Percentiles rank a stretch among this genome's conserved stretches.
Conservation (phyloP, 1,140 invertebrate species). For the Globodera ellingtonae region DNA sequence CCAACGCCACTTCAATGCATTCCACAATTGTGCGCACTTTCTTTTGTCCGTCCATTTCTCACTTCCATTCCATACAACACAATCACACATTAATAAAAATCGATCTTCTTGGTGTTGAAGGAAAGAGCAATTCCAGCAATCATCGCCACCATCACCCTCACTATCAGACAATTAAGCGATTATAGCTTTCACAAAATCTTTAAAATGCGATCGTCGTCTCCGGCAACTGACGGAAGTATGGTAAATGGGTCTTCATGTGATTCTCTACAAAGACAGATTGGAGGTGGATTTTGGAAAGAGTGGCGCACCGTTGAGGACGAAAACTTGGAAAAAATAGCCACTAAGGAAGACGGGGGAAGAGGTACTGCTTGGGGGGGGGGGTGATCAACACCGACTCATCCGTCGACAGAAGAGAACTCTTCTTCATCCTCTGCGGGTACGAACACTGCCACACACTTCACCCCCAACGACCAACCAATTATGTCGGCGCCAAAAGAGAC, state of each 20-base stretch:
- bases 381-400: background rate
- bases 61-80: background rate
- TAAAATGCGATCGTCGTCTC: background rate
- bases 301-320: conserved; percentile 3
- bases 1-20: background rate
- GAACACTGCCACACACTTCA: background rate
- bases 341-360: background rate
- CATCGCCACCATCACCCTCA: background rate
- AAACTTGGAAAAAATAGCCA: background rate
- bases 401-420: background rate
- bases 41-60: background rate
- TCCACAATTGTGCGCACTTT: background rate
- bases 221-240: background rate
- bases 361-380: background rate
- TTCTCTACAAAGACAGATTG: background rate
- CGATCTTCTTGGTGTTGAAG: too few species aligned
- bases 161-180: background rate
- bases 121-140: too few species aligned
- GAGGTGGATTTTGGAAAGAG: background rate
- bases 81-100: background rate
- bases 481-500: background rate
- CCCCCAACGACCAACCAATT: background rate
- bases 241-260: background rate
- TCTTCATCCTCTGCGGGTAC: background rate
- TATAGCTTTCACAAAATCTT: background rate